Percentiles rank a stretch among this genome's conserved stretches.
These are phyloP conservation scores for Philereme vetulata DNA, from an alignment of 2,888 invertebrate genomes.

Conservation along the genomic window DNA sequence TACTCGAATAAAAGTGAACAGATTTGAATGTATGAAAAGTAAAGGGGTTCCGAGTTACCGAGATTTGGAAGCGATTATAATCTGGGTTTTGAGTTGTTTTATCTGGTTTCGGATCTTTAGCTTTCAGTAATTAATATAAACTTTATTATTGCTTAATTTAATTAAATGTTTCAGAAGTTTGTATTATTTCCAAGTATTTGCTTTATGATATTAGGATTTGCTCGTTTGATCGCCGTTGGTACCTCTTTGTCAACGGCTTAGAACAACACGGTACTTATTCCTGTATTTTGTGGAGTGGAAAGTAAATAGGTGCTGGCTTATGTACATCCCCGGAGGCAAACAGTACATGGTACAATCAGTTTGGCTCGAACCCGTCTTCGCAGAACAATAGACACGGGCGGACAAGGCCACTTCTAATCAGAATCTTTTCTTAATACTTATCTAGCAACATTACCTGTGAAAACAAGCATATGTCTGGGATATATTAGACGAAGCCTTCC, in stretches of 20 bases:
- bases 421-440: not conserved
- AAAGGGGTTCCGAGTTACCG: conserved; percentile 9
- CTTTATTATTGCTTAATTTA: conserved; percentile 11
- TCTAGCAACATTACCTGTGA: no score
- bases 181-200: conserved; percentile 1
- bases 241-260: not conserved
- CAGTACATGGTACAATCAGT: conserved; percentile 1
- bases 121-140: conserved; percentile 22
- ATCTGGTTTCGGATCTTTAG: conserved; percentile 19
- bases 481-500: no score
- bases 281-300: not conserved
- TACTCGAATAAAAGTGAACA: not conserved
- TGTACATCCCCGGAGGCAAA: not conserved
- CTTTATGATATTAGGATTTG: conserved; percentile 1
- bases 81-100: conserved; percentile 15
- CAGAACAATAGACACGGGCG: conserved; percentile 12
- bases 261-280: not conserved
- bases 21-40: not conserved
- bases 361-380: conserved; percentile 10
- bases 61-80: conserved; percentile 13
- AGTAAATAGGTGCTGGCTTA: not conserved
- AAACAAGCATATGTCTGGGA: no score
- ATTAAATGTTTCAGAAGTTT: conserved; percentile 13
- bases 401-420: conserved; percentile 2
- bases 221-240: conserved; percentile 6